These are phyloP conservation scores for Bhutanitis thaidina DNA, from an alignment of 2,888 invertebrate species.

Conservation along the genomic window DNA sequence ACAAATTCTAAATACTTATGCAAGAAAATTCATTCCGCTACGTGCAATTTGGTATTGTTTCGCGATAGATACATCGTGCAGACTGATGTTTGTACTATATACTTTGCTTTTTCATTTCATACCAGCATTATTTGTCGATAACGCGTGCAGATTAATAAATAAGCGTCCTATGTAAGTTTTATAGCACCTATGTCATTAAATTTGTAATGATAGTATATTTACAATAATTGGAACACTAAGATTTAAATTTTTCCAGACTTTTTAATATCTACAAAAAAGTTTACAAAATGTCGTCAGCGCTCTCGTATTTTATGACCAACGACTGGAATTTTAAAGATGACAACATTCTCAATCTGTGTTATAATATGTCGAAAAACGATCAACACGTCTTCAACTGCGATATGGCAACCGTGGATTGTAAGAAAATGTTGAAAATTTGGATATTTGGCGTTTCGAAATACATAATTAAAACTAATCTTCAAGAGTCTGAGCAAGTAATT, in stretches of 20 bases:
- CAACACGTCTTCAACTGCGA: slow-evolving; percentile 2
- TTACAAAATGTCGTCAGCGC: background rate
- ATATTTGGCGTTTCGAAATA: slow-evolving; percentile 1
- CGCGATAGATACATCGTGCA: background rate
- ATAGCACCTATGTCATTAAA: background rate
- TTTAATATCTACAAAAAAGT: background rate
- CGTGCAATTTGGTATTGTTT: slow-evolving; percentile 10
- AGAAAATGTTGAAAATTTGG: background rate
- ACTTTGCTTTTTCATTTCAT: slow-evolving; percentile 4
- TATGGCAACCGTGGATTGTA: background rate
- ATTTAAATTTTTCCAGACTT: background rate
- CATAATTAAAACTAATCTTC: background rate
- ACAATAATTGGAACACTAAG: background rate
- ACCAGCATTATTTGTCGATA: slow-evolving; percentile 6
- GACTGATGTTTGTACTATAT: background rate
- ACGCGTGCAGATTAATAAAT: background rate
- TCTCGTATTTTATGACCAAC: slow-evolving; percentile 3
- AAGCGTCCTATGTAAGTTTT: slow-evolving; percentile 5
- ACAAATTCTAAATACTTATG: background rate
- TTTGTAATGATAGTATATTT: background rate
- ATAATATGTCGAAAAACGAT: background rate
- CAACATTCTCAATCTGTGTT: background rate
- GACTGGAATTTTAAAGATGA: slow-evolving; percentile 7
- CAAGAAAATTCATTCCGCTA: background rate
- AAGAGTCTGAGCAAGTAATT: background rate